A percentile compares a stretch with the other conserved stretches of the same genome.
These are phyloP conservation scores for Pseudopodoces humilis DNA, from an alignment of 2,113 vertebrate genomes.

Conservation along the genomic window DNA sequence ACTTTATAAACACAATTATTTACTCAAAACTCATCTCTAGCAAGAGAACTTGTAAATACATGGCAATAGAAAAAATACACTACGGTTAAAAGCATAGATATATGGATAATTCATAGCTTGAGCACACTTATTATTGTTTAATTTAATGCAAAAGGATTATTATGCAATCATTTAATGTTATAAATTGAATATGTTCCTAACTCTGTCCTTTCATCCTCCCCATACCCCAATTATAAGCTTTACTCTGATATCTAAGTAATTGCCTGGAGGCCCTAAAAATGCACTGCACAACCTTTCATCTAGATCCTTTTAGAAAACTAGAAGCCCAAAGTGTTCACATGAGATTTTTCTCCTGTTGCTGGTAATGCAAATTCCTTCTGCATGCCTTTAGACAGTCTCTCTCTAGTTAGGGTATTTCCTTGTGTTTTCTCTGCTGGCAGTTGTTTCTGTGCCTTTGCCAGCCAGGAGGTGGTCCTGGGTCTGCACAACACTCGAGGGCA, in stretches of 20 bases:
- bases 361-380: constrained; percentile 42
- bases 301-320: constrained; percentile 34
- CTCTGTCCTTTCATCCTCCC: constrained; percentile 46
- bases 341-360: constrained; percentile 28
- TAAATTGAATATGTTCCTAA: constrained; percentile 46
- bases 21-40: neutral
- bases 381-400: neutral
- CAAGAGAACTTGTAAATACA: neutral
- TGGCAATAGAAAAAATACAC: neutral
- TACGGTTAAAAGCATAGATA: neutral
- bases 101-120: neutral
- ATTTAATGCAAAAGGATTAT: constrained; percentile 44
- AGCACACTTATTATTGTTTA: neutral
- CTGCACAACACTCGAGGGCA: neutral
- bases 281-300: constrained; percentile 38
- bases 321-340: constrained; percentile 35
- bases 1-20: constrained; percentile 9
- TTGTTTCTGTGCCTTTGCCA: neutral
- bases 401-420: neutral
- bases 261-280: constrained; percentile 39
- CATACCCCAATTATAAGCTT: constrained; percentile 40
- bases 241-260: constrained; percentile 48
- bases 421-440: neutral
- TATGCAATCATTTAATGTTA: constrained; percentile 45
- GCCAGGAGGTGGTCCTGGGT: constrained; percentile 22